Base-by-base conservation (phyloP, 2,888 invertebrate species). In the Quadroppia sp. region DNA sequence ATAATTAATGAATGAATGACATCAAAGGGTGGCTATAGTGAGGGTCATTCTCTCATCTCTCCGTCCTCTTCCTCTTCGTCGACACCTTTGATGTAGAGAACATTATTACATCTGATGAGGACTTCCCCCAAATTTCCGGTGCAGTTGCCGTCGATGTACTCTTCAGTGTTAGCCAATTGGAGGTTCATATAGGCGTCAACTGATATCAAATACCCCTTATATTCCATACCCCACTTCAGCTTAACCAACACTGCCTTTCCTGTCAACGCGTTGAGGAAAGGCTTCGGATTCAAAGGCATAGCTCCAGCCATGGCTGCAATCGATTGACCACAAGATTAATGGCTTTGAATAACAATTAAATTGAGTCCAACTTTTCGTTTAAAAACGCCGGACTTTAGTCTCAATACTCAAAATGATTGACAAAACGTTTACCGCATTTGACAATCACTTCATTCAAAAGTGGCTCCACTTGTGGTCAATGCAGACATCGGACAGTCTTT, bases 131-230 rank as follows among this genome's bases (percentile, higher is more conserved):
- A 87, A 81, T 91, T 94, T 70, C 97, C 96, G 79, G 95, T 93
- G 77, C 89, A 87, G 77, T 87, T 88, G 72, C 95, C 95, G 81
- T 98, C 96, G 77, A 98, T 92, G 81, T 89, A 92, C 86, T 99
- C 99, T 84, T 99, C 98, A 11, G 98, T 93, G 82, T 97, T 97
- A 0, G 97, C 98, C 76, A 99, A 84, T 85, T 99, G 96, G 78
- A 99, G 85, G 83, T 99, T 99, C 99, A 99, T 99, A 82, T 99
- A 99, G 9, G 94, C 94, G 84, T 99, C 99, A 0, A 96, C 94
- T 3, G 98, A 97, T 0, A 99, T 98, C 45, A 99, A 85, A 79
- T 94, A 91, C 17, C 99, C 99, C 87, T 96, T 96, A 84, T 99
- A 99, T 84, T 99, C 98, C 83, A 98, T 98, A 40, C 99, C 98